Percentiles rank a stretch among this genome's conserved stretches.
Evolutionary conservation across 1,140 invertebrate genomes (phyloP).

Genomic region (Anastatus disparis): DNA sequence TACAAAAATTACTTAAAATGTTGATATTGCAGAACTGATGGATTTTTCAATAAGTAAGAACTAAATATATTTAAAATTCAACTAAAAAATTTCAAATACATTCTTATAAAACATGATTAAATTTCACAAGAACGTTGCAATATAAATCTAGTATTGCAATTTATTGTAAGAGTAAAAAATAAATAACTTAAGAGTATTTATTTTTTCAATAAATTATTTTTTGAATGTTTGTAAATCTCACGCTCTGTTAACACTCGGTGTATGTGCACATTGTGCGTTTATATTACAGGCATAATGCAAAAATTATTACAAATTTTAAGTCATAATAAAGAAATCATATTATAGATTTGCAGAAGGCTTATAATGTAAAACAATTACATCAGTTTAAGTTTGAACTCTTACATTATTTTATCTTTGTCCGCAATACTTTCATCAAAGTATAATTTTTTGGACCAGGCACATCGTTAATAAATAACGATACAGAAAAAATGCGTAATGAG

Average conservation of each 20-base stretch:
- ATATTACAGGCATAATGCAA: slow-evolving; percentile 27
- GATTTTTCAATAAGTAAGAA: too few relatives aligned
- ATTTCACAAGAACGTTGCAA: too few relatives aligned
- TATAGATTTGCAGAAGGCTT: slow-evolving; percentile 1
- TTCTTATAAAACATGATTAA: too few relatives aligned
- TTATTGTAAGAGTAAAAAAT: slow-evolving; percentile 28
- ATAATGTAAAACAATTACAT: background rate
- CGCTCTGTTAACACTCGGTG: background rate
- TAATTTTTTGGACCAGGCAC: background rate
- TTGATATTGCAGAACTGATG: too few relatives aligned
- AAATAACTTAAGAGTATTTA: slow-evolving; percentile 30
- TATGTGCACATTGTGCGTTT: background rate
- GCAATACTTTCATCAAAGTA: slow-evolving; percentile 19
- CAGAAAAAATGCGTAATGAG: background rate
- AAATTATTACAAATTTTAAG: slow-evolving; percentile 18
- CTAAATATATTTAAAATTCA: too few relatives aligned
- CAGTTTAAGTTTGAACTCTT: background rate
- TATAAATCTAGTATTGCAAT: slow-evolving; percentile 13
- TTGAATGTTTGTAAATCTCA: slow-evolving; percentile 16
- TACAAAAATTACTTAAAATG: too few relatives aligned
- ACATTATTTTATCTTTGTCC: background rate
- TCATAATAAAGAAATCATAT: slow-evolving; percentile 5
- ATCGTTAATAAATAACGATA: background rate
- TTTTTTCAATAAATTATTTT: slow-evolving; percentile 20
- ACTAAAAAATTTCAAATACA: too few relatives aligned